These are phyloP conservation scores for Galerucella nymphaeae DNA, from an alignment of 2,888 invertebrate genomes.

Conservation along the genomic window DNA sequence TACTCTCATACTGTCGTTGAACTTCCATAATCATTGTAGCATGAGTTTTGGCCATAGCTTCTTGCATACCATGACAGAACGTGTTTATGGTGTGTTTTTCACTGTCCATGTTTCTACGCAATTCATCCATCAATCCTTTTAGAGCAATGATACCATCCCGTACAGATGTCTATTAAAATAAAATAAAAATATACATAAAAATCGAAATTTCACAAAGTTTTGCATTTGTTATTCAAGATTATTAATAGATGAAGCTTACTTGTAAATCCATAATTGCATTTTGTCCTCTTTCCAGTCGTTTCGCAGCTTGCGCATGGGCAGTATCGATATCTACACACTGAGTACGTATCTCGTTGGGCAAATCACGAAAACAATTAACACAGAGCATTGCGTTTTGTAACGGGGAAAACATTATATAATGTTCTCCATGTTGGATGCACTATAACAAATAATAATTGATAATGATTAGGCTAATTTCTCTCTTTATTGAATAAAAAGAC, in stretches of 20 bases:
- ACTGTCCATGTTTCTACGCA: constrained; percentile 72
- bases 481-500: too few species aligned
- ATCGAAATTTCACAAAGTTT: not conserved
- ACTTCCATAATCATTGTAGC: constrained; percentile 74
- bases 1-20: constrained; percentile 71
- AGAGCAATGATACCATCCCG: constrained; percentile 75
- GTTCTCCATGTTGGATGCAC: constrained; percentile 77
- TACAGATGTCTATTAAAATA: constrained; percentile 70
- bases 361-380: constrained; percentile 79
- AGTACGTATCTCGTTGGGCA: constrained; percentile 73
- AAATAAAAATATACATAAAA: not conserved
- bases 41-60: constrained; percentile 76
- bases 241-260: constrained; percentile 44
- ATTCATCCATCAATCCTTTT: constrained; percentile 74
- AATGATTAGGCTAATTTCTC: not conserved
- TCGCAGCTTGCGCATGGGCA: constrained; percentile 77
- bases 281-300: constrained; percentile 75
- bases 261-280: constrained; percentile 64
- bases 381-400: constrained; percentile 78
- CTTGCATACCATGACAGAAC: constrained; percentile 74
- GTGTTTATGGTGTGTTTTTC: constrained; percentile 75
- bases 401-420: constrained; percentile 80
- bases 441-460: constrained; percentile 53
- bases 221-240: too few species aligned
- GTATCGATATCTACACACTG: constrained; percentile 81